Evolutionary conservation across 2,113 vertebrate genomes (phyloP).

Genomic region (Sorex fumeus): DNA sequence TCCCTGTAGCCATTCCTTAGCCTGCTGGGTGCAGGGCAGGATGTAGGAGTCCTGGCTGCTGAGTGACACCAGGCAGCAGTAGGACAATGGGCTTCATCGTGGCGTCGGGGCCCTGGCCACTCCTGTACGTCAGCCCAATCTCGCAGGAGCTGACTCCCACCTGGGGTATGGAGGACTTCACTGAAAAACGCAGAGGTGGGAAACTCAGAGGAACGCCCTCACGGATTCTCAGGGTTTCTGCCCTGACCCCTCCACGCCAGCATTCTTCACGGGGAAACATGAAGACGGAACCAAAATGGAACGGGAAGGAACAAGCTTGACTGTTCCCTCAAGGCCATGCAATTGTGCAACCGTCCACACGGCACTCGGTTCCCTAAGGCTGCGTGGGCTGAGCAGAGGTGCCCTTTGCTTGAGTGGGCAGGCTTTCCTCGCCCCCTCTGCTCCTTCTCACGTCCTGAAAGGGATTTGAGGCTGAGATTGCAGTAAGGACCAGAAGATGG

Average conservation of each 20-base stretch:
- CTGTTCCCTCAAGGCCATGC: background rate
- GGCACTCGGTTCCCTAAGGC: background rate
- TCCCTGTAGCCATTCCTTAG: slow-evolving; percentile 90
- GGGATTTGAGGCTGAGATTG: slow-evolving; percentile 86
- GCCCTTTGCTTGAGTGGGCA: slow-evolving; percentile 9
- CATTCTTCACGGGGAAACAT: background rate
- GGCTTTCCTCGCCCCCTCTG: background rate
- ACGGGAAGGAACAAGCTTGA: background rate
- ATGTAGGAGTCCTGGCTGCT: slow-evolving; percentile 91
- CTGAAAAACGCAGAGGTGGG: slow-evolving; percentile 74
- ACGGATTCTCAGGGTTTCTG: too few relatives aligned
- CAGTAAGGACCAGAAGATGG: slow-evolving; percentile 84
- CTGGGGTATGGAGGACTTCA: slow-evolving; percentile 89
- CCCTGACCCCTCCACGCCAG: too few relatives aligned
- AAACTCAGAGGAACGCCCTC: too few relatives aligned
- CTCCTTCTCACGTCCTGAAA: slow-evolving; percentile 90
- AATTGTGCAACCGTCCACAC: background rate
- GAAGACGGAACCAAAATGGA: background rate
- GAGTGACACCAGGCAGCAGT: slow-evolving; percentile 91
- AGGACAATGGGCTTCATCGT: slow-evolving; percentile 89
- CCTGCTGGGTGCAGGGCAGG: slow-evolving; percentile 88
- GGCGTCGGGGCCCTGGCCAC: slow-evolving; percentile 80
- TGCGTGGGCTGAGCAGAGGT: background rate
- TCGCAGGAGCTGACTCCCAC: slow-evolving; percentile 93
- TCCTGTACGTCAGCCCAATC: slow-evolving; percentile 90